Percentiles rank a stretch among this genome's conserved stretches.
These are phyloP conservation scores for Anguilla rostrata DNA, from an alignment of 2,113 vertebrate species.

Conservation along the genomic window DNA sequence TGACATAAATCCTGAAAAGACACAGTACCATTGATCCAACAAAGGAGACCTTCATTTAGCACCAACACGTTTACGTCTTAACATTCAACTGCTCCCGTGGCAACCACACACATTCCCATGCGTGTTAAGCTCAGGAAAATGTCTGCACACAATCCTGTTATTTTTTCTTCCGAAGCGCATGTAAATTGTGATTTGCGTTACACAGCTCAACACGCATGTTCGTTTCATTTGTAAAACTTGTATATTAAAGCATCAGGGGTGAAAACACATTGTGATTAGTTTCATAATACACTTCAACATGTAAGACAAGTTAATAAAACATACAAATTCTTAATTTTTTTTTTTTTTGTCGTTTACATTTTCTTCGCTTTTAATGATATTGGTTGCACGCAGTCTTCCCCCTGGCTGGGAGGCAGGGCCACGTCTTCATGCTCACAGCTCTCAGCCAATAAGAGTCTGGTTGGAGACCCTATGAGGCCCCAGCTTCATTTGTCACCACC, in stretches of 20 bases:
- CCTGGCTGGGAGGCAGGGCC: neutral
- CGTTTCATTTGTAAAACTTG: neutral
- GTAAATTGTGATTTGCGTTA: neutral
- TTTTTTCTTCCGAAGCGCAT: neutral
- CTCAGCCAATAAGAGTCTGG: neutral
- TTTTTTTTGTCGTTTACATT: neutral
- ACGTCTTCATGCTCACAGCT: neutral
- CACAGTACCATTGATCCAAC: slow-evolving; percentile 55
- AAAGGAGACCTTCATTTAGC: slow-evolving; percentile 50
- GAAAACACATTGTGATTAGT: slow-evolving; percentile 14
- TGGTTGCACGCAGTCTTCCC: neutral
- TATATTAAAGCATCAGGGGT: neutral
- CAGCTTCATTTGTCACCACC: neutral
- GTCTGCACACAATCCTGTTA: neutral
- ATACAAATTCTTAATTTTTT: neutral
- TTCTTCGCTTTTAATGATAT: neutral
- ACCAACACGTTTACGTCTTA: slow-evolving; percentile 35
- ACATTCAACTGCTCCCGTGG: neutral
- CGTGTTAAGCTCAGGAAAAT: slow-evolving; percentile 1
- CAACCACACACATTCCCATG: neutral
- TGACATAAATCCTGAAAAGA: slow-evolving; percentile 11
- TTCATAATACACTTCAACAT: slow-evolving; percentile 1
- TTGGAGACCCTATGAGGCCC: neutral
- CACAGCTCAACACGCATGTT: neutral
- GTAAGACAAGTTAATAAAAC: slow-evolving; percentile 11